These are phyloP conservation scores for Crenuchus spilurus DNA, from an alignment of 2,797 vertebrate genomes.

Conservation along the genomic window DNA sequence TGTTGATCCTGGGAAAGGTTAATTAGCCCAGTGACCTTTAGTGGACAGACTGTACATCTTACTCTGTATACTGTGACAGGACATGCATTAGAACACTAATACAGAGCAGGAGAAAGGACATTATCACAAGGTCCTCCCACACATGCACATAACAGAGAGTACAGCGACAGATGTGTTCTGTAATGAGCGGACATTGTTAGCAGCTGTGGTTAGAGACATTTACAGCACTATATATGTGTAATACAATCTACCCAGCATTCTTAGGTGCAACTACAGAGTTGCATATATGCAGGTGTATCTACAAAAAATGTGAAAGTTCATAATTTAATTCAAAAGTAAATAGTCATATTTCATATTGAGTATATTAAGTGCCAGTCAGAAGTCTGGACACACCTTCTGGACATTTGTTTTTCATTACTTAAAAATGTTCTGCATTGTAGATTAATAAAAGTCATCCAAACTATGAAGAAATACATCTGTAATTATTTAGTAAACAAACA, in stretches of 20 bases:
- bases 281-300: no score
- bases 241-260: not conserved
- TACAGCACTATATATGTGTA: constrained; percentile 1
- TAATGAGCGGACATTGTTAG: constrained; percentile 16
- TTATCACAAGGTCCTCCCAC: constrained; percentile 6
- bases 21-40: constrained; percentile 62
- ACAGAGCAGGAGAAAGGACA: constrained; percentile 22
- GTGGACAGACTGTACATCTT: constrained; percentile 47
- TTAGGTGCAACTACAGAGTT: not conserved
- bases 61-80: constrained; percentile 21
- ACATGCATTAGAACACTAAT: constrained; percentile 30
- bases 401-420: no score
- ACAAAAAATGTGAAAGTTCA: no score
- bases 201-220: constrained; percentile 10
- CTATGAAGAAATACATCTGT: no score
- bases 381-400: no score
- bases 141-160: not conserved
- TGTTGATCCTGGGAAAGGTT: constrained; percentile 62
- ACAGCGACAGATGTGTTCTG: not conserved
- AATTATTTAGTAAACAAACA: no score
- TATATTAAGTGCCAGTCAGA: no score
- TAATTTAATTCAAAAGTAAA: no score
- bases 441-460: no score
- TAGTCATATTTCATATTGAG: no score
- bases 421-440: no score